Evolutionary conservation across 2,113 vertebrate species (phyloP).

Genomic region (Scophthalmus maximus): DNA sequence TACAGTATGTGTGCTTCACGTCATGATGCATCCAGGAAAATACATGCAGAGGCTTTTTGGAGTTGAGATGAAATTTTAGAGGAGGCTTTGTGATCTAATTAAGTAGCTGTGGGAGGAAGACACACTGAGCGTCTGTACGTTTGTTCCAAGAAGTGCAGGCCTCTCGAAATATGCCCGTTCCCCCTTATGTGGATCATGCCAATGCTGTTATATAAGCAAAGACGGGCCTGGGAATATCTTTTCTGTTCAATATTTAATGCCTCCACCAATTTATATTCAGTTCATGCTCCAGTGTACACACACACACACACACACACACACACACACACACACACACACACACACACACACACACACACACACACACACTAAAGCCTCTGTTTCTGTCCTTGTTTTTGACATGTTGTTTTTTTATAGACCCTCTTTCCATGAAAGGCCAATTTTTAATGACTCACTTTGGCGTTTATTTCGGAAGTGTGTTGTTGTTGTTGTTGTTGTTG

Average conservation of each 20-base stretch:
- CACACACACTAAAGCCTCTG: slow-evolving; percentile 49
- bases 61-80: slow-evolving; percentile 60
- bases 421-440: slow-evolving; percentile 61
- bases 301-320: slow-evolving; percentile 28
- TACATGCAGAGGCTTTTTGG: slow-evolving; percentile 48
- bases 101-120: slow-evolving; percentile 69
- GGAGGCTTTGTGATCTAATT: slow-evolving; percentile 79
- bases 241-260: slow-evolving; percentile 82
- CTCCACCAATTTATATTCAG: slow-evolving; percentile 75
- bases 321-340: slow-evolving; percentile 36
- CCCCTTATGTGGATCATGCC: slow-evolving; percentile 64
- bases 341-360: slow-evolving; percentile 29
- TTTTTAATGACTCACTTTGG: slow-evolving; percentile 75
- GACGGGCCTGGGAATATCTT: slow-evolving; percentile 75
- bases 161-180: slow-evolving; percentile 55
- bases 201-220: slow-evolving; percentile 76
- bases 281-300: slow-evolving; percentile 44
- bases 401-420: slow-evolving; percentile 56
- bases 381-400: slow-evolving; percentile 65
- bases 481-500: slow-evolving; percentile 41
- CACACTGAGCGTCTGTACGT: slow-evolving; percentile 59
- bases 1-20: too few relatives aligned
- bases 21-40: slow-evolving; percentile 23
- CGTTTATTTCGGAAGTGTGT: slow-evolving; percentile 62
- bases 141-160: slow-evolving; percentile 64